A percentile compares a stretch with the other conserved stretches of the same genome.
Evolutionary conservation across 2,888 invertebrate species (phyloP).

Genomic region (Ormyrus rosae): DNA sequence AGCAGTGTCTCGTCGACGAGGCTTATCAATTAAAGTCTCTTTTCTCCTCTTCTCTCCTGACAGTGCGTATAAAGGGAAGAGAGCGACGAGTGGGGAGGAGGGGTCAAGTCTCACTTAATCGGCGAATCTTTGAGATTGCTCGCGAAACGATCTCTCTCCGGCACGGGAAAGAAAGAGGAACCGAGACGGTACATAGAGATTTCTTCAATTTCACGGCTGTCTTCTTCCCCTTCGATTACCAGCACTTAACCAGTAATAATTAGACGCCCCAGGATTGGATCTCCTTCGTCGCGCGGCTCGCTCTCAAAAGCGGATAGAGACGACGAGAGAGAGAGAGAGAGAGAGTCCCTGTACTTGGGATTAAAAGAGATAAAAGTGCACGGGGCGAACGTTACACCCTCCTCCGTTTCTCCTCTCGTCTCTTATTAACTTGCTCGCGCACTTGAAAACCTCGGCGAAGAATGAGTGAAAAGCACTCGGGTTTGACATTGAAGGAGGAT

Average conservation of each 20-base stretch:
- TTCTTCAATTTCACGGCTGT: slow-evolving; percentile 72
- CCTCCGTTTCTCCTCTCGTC: not conserved
- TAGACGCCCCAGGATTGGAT: slow-evolving; percentile 69
- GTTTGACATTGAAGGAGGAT: not conserved
- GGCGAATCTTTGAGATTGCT: slow-evolving; percentile 51
- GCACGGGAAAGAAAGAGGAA: not conserved
- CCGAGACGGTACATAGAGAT: slow-evolving; percentile 60
- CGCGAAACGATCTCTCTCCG: slow-evolving; percentile 37
- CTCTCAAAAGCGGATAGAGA: slow-evolving; percentile 66
- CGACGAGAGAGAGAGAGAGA: slow-evolving; percentile 26
- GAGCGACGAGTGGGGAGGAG: slow-evolving; percentile 15
- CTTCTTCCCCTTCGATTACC: slow-evolving; percentile 71
- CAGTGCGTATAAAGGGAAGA: slow-evolving; percentile 27
- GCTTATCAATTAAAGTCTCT: slow-evolving; percentile 57
- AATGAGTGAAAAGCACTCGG: not conserved
- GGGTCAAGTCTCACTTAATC: slow-evolving; percentile 55
- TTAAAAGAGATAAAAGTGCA: slow-evolving; percentile 51
- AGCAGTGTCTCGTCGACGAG: slow-evolving; percentile 44
- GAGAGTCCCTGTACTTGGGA: slow-evolving; percentile 22
- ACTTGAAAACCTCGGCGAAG: not conserved
- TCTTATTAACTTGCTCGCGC: slow-evolving; percentile 22
- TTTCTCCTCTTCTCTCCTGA: not conserved
- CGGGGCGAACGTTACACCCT: slow-evolving; percentile 29
- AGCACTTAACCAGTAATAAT: slow-evolving; percentile 73
- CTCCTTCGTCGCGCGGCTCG: slow-evolving; percentile 58